Evolutionary conservation across 2,113 vertebrate species (phyloP).

Genomic region (Meleagris gallopavo): DNA sequence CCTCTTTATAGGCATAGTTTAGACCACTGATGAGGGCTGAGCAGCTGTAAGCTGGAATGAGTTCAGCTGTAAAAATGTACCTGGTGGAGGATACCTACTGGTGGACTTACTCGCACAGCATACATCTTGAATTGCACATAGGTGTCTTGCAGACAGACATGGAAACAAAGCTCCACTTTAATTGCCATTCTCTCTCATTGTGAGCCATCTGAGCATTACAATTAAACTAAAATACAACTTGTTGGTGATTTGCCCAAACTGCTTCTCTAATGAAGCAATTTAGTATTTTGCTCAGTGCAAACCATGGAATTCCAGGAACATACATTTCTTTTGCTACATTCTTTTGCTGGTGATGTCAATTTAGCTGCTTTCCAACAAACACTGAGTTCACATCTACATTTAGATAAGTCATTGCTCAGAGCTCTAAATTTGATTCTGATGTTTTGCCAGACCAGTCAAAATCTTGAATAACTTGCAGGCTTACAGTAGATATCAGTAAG

Average conservation of each 20-base stretch:
- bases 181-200: neutral
- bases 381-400: neutral
- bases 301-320: neutral
- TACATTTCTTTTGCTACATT: neutral
- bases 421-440: neutral
- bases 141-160: neutral
- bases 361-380: neutral
- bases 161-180: neutral
- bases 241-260: rapidly evolving
- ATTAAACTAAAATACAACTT: neutral
- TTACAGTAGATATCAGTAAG: neutral
- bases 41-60: neutral
- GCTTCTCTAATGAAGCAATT: neutral
- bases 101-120: neutral
- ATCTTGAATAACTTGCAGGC: neutral
- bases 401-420: neutral
- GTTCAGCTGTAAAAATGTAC: neutral
- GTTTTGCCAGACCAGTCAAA: neutral
- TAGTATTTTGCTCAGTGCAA: neutral
- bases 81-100: neutral
- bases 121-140: neutral
- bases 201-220: rapidly evolving
- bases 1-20: neutral
- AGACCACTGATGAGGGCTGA: neutral
- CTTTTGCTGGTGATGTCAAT: neutral